Percentiles rank a stretch among this genome's conserved stretches.
These are phyloP conservation scores for Motacilla tschutschensis DNA, from an alignment of 2,113 vertebrate species.

Conservation along the genomic window DNA sequence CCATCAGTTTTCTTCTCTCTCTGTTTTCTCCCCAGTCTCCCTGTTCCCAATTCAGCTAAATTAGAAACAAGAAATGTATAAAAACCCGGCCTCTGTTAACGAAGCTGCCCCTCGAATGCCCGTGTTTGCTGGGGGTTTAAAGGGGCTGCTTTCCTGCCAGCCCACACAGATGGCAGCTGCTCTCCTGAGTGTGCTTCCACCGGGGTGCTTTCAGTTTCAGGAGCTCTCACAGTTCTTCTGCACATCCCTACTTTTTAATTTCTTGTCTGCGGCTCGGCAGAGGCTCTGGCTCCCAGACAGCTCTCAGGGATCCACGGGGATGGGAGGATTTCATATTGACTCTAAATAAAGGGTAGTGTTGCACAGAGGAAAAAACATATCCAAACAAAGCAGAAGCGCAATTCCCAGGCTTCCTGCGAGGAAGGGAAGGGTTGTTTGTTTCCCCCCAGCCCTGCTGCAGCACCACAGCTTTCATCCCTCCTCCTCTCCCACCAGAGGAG, in stretches of 20 bases:
- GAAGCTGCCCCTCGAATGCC: background rate
- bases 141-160: background rate
- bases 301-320: background rate
- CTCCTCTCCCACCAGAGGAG: rapidly evolving
- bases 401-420: background rate
- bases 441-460: background rate
- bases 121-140: background rate
- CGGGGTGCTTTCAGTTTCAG: background rate
- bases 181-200: background rate
- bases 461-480: background rate
- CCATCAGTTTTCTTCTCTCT: background rate
- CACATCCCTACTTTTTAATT: background rate
- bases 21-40: background rate
- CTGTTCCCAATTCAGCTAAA: background rate
- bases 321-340: background rate
- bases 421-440: background rate
- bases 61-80: background rate
- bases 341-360: constrained; percentile 9
- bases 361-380: background rate
- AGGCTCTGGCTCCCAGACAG: background rate
- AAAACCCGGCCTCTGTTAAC: background rate
- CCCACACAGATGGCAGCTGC: background rate
- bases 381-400: background rate
- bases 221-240: background rate
- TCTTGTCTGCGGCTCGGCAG: background rate